These are phyloP conservation scores for Arenaria interpres DNA, from an alignment of 2,113 vertebrate species.

Conservation along the genomic window DNA sequence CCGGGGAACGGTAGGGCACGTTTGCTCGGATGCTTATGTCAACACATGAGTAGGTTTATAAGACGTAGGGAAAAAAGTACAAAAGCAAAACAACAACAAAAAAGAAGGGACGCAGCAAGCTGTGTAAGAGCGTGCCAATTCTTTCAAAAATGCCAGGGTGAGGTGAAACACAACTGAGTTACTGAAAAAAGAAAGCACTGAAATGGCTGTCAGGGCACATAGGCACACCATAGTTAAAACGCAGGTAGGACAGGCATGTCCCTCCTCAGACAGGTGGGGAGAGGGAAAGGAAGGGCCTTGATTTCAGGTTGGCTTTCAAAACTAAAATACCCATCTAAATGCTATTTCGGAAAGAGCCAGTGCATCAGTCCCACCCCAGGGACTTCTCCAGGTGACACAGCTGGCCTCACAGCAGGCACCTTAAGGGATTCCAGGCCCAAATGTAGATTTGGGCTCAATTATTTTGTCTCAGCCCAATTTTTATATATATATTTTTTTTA, in stretches of 20 bases:
- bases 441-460: not conserved
- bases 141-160: not conserved
- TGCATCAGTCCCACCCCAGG: not conserved
- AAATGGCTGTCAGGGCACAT: not conserved
- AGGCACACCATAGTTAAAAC: not conserved
- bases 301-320: not conserved
- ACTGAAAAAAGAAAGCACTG: not conserved
- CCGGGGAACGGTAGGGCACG: not conserved
- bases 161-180: not conserved
- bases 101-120: not conserved
- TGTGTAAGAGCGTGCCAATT: not conserved
- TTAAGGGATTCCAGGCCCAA: not conserved
- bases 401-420: not conserved
- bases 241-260: not conserved
- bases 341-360: not conserved
- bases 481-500: too few species aligned
- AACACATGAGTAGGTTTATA: slow-evolving; percentile 27
- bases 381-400: not conserved
- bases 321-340: not conserved
- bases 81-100: not conserved
- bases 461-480: too few species aligned
- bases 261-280: not conserved
- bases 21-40: slow-evolving; percentile 29
- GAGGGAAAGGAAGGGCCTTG: not conserved
- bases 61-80: not conserved